These are phyloP conservation scores for Ormyrus pomaceus DNA, from an alignment of 2,888 invertebrate genomes.

Conservation along the genomic window DNA sequence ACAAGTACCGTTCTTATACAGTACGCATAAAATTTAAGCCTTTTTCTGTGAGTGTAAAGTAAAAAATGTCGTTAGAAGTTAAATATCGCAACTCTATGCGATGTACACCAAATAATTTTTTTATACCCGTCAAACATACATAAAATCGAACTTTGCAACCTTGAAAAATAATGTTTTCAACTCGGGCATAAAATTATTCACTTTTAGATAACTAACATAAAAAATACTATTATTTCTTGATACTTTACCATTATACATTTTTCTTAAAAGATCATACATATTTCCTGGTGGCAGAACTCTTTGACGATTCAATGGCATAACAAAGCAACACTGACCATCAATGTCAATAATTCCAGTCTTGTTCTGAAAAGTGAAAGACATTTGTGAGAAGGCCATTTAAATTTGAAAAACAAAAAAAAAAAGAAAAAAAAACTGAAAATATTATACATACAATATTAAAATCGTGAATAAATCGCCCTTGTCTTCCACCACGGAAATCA, in stretches of 20 bases:
- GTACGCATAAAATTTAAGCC: too few relatives aligned
- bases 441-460: slow-evolving; percentile 82
- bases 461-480: slow-evolving; percentile 94
- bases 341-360: slow-evolving; percentile 87
- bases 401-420: neutral
- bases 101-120: slow-evolving; percentile 21
- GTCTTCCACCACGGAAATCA: slow-evolving; percentile 87
- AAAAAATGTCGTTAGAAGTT: too few relatives aligned
- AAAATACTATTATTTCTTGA: neutral
- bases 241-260: slow-evolving; percentile 82
- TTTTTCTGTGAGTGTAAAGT: too few relatives aligned
- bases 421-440: neutral
- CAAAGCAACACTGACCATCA: slow-evolving; percentile 87
- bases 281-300: slow-evolving; percentile 87
- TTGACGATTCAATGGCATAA: slow-evolving; percentile 90
- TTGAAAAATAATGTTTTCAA: too few relatives aligned
- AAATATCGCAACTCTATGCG: too few relatives aligned
- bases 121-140: too few relatives aligned
- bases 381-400: neutral
- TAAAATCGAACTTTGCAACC: too few relatives aligned
- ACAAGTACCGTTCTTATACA: too few relatives aligned
- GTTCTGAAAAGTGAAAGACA: slow-evolving; percentile 78
- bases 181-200: too few relatives aligned
- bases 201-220: neutral
- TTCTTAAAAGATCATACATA: slow-evolving; percentile 86